Conservation (phyloP, 53 echinoderm and acorn worm genomes). For the Antedon mediterranea region DNA sequence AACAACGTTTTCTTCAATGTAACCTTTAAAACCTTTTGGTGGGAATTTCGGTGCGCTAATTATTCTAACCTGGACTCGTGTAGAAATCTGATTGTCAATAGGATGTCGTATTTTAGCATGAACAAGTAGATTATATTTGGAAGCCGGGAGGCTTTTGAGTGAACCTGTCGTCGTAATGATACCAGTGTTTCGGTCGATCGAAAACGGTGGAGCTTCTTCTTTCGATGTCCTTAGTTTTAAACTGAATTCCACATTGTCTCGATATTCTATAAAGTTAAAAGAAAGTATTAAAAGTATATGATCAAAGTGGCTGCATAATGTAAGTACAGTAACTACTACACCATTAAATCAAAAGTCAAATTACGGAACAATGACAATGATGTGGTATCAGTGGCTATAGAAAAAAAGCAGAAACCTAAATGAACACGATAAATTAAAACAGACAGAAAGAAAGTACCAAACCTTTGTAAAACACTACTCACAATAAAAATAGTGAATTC, state of each 20-base stretch:
- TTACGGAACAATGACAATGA: too few relatives aligned
- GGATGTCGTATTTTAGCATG: not conserved
- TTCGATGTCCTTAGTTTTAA: not conserved
- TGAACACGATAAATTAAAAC: too few relatives aligned
- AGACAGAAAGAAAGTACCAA: too few relatives aligned
- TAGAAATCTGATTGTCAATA: not conserved
- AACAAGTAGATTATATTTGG: not conserved
- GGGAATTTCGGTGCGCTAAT: conserved; percentile 10
- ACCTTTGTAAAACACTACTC: too few relatives aligned
- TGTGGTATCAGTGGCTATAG: too few relatives aligned
- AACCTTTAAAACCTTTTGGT: conserved; percentile 16
- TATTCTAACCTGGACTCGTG: not conserved
- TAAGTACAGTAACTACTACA: too few relatives aligned
- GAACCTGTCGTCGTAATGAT: not conserved
- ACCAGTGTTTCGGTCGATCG: not conserved
- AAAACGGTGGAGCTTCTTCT: not conserved
- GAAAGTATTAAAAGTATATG: too few relatives aligned
- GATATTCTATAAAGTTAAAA: not conserved
- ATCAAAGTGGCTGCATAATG: too few relatives aligned
- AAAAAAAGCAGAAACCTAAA: too few relatives aligned
- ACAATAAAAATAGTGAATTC: too few relatives aligned
- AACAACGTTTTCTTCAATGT: conserved; percentile 40
- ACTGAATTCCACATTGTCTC: not conserved
- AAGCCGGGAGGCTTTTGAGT: not conserved
- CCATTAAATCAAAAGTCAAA: too few relatives aligned